Evolutionary conservation across 2,888 invertebrate species (phyloP), one percentile per base, ranked within the genome.

Genomic region (Ernsta delagoae): DNA sequence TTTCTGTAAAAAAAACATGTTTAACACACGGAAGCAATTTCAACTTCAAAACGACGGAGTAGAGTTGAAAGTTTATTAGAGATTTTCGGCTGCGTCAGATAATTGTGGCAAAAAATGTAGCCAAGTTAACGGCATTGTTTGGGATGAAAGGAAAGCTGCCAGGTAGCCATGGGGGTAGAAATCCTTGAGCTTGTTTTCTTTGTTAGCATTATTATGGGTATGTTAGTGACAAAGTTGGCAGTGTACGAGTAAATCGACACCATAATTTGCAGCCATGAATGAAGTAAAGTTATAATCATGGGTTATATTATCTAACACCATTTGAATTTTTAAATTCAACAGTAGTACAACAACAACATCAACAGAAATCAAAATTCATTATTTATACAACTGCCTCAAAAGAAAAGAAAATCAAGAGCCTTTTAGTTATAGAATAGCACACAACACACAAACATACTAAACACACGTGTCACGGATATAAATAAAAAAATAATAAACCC

Each of bases 111-210:
- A 87, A 89, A 71, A 70, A 36, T 74, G 77, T 78, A 61, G 48
- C 57, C 11, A 59, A 79, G 74, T 78, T 80, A 78, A 78, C 75
- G 76, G 79, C 70, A 84, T 89, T 89, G 87, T 89, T 84, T 80
- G 82, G 74, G 74, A 75, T 78, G 79, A 85, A 85, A 79, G 81
- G 82, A 83, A 86, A 84, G 79, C 77, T 79, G 77, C 83, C 90
- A 89, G 90, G 91, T 90, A 92, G 85, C 61, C 16, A 54, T 36
- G 36, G 86, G 88, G 87, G 84, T 84, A 85, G 82, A 79, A 79
- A 70, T 78, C 75, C 80, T 61, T 43, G 11, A 45, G 12, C 59
- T 54, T 59, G 36, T 48, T 43, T 36, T 5, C 45, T 60, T 67
- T 67, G 67, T 67, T 56, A 7, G 48, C 36, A 53, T 24, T 41